Evolutionary conservation across 2,113 vertebrate genomes (phyloP).

Genomic region (Hippopotamus amphibius): DNA sequence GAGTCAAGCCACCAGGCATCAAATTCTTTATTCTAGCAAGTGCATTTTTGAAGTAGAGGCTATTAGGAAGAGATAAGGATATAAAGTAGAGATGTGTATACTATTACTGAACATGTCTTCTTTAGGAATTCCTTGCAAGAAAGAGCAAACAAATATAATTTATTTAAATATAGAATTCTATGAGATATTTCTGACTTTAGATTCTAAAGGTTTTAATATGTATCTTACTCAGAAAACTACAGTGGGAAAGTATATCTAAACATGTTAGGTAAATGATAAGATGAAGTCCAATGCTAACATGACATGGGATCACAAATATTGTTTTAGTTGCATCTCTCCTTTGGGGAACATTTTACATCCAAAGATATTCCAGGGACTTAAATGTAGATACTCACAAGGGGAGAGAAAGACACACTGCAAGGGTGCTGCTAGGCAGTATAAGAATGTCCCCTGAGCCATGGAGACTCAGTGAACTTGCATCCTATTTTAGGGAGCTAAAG

Average conservation of each 20-base stretch:
- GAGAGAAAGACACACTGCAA: not conserved
- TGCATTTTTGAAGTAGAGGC: not conserved
- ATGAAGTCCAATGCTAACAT: not conserved
- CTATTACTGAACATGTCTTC: not conserved
- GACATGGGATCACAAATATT: not conserved
- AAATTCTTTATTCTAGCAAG: not conserved
- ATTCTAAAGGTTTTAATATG: not conserved
- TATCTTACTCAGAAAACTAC: not conserved
- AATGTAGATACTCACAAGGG: not conserved
- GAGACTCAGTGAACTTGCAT: not conserved
- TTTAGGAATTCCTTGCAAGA: not conserved
- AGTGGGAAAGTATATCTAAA: not conserved
- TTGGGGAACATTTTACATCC: not conserved
- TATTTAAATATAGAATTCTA: constrained; percentile 26
- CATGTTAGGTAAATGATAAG: not conserved
- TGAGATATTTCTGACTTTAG: not conserved
- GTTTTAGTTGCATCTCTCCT: not conserved
- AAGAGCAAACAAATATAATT: not conserved
- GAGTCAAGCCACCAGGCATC: not conserved
- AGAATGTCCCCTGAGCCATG: not conserved
- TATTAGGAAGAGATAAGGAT: not conserved
- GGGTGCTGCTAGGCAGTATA: too few relatives aligned
- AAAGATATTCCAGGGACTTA: not conserved
- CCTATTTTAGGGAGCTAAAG: not conserved
- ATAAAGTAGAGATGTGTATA: not conserved